phyloP scores from a whole-genome alignment of 2,888 invertebrate genomes.

The Euplagia quadripunctaria region DNA sequence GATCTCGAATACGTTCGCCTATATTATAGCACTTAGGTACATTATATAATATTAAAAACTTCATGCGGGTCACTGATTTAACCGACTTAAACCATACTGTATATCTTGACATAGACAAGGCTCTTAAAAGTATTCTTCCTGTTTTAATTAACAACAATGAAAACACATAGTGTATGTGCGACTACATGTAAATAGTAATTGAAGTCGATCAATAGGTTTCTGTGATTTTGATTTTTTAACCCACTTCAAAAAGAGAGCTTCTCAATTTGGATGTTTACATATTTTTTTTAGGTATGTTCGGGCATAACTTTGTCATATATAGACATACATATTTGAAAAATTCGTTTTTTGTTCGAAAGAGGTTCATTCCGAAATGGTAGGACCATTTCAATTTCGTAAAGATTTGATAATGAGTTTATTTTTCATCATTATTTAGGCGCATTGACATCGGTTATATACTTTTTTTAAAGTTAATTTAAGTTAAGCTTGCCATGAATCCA shows the following conservation, averaged over 20 bases:
- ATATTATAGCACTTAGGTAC: neutral
- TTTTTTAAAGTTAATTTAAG: no score
- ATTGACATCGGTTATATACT: no score
- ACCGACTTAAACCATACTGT: neutral
- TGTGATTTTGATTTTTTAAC: neutral
- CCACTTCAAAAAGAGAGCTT: neutral
- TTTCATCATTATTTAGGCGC: no score
- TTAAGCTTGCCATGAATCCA: no score
- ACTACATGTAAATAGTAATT: neutral
- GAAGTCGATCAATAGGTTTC: neutral
- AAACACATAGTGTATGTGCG: neutral
- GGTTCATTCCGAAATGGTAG: no score
- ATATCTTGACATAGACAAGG: neutral
- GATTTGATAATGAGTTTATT: no score
- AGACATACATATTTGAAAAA: no score
- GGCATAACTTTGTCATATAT: no score
- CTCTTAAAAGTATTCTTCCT: neutral
- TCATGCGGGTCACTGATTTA: neutral
- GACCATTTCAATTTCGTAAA: no score
- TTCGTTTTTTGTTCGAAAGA: no score
- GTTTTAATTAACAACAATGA: neutral
- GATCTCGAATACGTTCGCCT: constrained; percentile 33
- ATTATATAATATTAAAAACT: neutral
- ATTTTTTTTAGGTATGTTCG: no score
- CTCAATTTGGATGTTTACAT: neutral